phyloP scores from a whole-genome alignment of 2,888 invertebrate genomes.

The Drosophila infuscata region DNA sequence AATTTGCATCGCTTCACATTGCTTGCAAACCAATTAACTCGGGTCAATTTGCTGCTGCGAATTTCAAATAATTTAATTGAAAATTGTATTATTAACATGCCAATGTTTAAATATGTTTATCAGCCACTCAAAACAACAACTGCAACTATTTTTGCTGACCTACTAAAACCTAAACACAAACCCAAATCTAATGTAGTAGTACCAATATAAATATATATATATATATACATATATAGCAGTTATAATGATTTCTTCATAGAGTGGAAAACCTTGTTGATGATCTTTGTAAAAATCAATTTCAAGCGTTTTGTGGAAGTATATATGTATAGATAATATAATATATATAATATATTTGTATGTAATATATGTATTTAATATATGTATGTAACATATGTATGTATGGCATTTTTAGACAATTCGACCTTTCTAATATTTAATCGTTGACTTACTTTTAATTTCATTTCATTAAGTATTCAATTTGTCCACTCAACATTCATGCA shows the following conservation, averaged over 20 bases:
- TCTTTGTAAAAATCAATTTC: background rate
- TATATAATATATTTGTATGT: too few species aligned
- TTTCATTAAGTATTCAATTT: background rate
- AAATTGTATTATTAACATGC: constrained; percentile 22
- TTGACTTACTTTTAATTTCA: background rate
- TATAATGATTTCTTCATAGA: background rate
- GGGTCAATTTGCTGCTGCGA: constrained; percentile 14
- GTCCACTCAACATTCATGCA: background rate
- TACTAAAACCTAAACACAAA: background rate
- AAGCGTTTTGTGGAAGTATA: background rate
- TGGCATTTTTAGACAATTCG: background rate
- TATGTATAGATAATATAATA: too few species aligned
- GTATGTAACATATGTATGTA: background rate
- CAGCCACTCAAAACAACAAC: background rate
- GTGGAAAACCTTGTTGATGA: background rate
- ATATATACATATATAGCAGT: background rate
- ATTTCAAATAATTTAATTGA: constrained; percentile 23
- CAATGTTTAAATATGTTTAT: background rate
- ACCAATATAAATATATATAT: background rate
- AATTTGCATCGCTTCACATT: constrained; percentile 26
- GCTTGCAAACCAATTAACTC: constrained; percentile 17
- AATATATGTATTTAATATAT: too few species aligned
- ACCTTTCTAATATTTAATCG: background rate
- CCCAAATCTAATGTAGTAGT: background rate
- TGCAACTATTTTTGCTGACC: background rate